Evolutionary conservation across 2,797 vertebrate species (phyloP).

Genomic region (Lepus oiostolus): DNA sequence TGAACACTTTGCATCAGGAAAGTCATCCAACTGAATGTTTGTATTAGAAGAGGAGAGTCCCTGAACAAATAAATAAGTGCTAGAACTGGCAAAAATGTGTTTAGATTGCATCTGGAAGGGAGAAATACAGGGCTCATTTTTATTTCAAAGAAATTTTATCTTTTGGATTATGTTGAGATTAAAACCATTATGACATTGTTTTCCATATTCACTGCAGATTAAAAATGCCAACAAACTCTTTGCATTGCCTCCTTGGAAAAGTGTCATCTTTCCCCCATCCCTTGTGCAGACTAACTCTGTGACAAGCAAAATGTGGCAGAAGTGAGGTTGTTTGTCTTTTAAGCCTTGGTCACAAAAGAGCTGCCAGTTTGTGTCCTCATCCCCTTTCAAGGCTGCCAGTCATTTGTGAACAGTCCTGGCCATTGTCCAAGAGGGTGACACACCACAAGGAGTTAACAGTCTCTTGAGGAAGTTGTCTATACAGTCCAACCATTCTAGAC

Average conservation of each 20-base stretch:
- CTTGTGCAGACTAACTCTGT: fast-evolving
- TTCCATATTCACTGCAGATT: neutral
- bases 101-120: neutral
- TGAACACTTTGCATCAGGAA: neutral
- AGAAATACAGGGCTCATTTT: neutral
- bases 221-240: neutral
- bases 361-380: neutral
- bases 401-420: neutral
- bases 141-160: neutral
- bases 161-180: neutral
- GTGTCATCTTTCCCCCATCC: neutral
- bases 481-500: neutral
- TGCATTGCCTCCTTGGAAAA: neutral
- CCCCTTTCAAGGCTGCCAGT: fast-evolving
- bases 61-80: neutral
- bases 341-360: no score
- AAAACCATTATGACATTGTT: neutral
- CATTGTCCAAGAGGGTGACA: neutral
- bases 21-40: neutral
- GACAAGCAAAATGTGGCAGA: neutral
- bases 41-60: neutral
- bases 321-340: neutral
- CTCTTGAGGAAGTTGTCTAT: neutral
- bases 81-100: neutral
- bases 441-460: neutral